Percentiles rank a stretch among this genome's conserved stretches.
phyloP scores from a whole-genome alignment of 2,113 vertebrate genomes.

The Apistogramma diplotaenia region DNA sequence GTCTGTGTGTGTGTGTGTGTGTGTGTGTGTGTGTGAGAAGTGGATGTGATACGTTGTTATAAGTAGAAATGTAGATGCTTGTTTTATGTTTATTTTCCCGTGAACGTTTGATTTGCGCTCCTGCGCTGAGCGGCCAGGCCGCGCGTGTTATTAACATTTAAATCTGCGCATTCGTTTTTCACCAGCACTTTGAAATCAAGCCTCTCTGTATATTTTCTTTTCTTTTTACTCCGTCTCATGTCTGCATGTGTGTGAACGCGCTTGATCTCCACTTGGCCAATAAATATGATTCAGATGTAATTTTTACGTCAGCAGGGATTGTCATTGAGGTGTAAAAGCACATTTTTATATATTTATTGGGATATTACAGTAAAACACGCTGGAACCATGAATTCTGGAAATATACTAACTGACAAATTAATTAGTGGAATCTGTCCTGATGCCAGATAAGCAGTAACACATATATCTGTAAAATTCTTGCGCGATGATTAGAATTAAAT shows the following conservation, averaged over 20 bases:
- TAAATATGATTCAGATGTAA: neutral
- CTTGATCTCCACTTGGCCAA: too few relatives aligned
- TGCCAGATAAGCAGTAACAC: neutral
- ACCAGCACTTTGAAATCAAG: neutral
- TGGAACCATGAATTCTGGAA: neutral
- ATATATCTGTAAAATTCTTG: too few relatives aligned
- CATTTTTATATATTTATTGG: too few relatives aligned
- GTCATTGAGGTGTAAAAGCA: neutral
- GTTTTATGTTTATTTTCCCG: neutral
- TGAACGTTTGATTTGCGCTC: neutral
- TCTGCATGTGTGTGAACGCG: neutral
- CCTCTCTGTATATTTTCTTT: neutral
- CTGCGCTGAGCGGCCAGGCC: too few relatives aligned
- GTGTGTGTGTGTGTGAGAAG: too few relatives aligned
- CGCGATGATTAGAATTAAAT: neutral
- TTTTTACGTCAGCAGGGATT: neutral
- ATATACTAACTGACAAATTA: neutral
- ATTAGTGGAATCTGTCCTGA: neutral
- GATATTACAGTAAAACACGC: too few relatives aligned
- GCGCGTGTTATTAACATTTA: neutral
- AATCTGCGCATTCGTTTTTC: neutral
- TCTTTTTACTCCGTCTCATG: neutral
- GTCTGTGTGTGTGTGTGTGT: too few relatives aligned
- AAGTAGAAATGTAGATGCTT: neutral
- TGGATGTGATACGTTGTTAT: neutral